Percentiles rank a stretch among this genome's conserved stretches.
Evolutionary conservation across 2,888 invertebrate genomes (phyloP).

Genomic region (Drosophila paracracens): DNA sequence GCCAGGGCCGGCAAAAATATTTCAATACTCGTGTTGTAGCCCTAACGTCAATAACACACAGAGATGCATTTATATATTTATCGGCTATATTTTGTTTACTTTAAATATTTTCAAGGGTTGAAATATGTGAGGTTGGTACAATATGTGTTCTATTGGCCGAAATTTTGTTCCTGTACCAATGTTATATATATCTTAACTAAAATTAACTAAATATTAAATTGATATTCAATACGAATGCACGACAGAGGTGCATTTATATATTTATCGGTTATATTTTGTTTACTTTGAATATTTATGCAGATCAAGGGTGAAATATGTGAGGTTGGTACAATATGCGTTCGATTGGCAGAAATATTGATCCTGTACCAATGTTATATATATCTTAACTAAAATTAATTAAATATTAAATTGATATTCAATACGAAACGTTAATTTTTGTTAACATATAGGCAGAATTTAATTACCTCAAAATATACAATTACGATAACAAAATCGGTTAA

Average conservation of each 20-base stretch:
- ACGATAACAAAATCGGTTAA: neutral
- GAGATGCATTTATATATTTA: conserved; percentile 14
- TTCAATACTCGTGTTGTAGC: neutral
- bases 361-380: neutral
- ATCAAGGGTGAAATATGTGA: neutral
- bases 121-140: neutral
- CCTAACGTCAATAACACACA: conserved; percentile 1
- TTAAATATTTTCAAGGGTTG: neutral
- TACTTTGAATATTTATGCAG: neutral
- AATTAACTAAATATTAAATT: neutral
- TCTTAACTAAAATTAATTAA: neutral
- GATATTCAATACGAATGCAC: neutral
- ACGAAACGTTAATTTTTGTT: neutral
- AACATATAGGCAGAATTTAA: neutral
- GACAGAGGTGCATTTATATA: conserved; percentile 9
- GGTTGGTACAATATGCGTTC: neutral
- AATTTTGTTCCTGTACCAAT: neutral
- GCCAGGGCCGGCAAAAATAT: conserved; percentile 15
- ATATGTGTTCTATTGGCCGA: neutral
- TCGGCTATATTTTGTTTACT: neutral
- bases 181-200: neutral
- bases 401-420: neutral
- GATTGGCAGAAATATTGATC: neutral
- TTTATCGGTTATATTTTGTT: neutral
- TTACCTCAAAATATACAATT: neutral